Evolutionary conservation across 2,888 invertebrate species (phyloP).

Genomic region (Fissipunctia ypsillon): DNA sequence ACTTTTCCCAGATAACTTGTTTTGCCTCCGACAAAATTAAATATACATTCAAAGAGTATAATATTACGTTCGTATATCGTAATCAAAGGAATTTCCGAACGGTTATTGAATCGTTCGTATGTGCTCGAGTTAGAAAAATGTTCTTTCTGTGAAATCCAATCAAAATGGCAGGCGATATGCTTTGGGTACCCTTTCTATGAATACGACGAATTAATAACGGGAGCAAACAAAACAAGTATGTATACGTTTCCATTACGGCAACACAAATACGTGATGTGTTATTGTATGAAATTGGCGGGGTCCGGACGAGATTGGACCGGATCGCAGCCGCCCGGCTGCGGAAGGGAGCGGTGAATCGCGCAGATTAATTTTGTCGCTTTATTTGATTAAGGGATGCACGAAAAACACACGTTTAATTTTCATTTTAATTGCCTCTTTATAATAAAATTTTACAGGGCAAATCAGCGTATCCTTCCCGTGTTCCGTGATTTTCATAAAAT

Average conservation of each 20-base stretch:
- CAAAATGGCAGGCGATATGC: constrained; percentile 78
- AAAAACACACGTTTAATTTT: constrained; percentile 64
- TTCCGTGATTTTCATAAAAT: constrained; percentile 38
- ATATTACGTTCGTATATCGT: constrained; percentile 55
- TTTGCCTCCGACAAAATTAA: constrained; percentile 54
- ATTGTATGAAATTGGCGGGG: constrained; percentile 84
- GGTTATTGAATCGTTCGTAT: constrained; percentile 71
- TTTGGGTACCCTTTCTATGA: constrained; percentile 77
- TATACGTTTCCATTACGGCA: constrained; percentile 77
- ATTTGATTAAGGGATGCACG: constrained; percentile 73
- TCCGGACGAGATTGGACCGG: constrained; percentile 73
- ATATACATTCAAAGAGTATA: constrained; percentile 60
- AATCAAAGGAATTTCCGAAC: constrained; percentile 68
- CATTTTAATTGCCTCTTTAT: constrained; percentile 63
- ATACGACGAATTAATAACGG: constrained; percentile 82
- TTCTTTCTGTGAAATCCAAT: constrained; percentile 82
- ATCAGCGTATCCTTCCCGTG: constrained; percentile 39
- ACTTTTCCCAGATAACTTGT: constrained; percentile 43
- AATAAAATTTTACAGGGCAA: constrained; percentile 53
- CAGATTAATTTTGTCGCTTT: constrained; percentile 80
- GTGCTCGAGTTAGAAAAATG: constrained; percentile 70
- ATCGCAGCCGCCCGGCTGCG: constrained; percentile 72
- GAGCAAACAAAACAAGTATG: constrained; percentile 78
- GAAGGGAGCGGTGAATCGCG: constrained; percentile 71
- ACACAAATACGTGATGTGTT: constrained; percentile 81